Evolutionary conservation across 1,140 invertebrate species (phyloP), one percentile per base, ranked within the genome.

Genomic region (Solen grandis): DNA sequence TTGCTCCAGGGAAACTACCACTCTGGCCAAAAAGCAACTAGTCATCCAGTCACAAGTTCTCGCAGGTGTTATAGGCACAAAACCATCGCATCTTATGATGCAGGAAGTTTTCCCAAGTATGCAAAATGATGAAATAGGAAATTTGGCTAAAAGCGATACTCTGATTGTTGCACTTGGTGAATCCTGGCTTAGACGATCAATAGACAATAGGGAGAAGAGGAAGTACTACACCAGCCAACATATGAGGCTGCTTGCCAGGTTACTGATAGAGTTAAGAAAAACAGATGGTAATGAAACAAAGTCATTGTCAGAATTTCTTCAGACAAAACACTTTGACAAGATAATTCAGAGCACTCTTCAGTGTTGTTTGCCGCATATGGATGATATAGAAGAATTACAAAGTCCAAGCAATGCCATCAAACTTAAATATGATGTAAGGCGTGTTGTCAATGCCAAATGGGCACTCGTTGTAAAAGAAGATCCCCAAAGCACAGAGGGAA

Each of bases 361-460:
- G 52, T 81, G 79, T 74, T 65, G 59, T 29, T 38, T 68, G 0
- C 70, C 79, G 5, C 57, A 68, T 52, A 70, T 60, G 62, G 70
- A 81, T 66, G 70, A 81, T 52, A 25, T 65, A 3, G 79, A 75
- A 35, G 79, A 81, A 19, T 41, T 81, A 36, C 70, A 55, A 13
- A 38, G 70, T n/a, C 79, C 70, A 46, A 75, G 62, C 41, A 81
- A 81, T 81, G 79, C 62, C 19, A 81, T 81, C 22, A 73, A 66
- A 25, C 36, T 81, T 16, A 81, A 74, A 33, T 74, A 81, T 35
- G 63, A 81, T 31, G 33, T 68, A 22, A 25, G 41, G 4, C 52
- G 79, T 27, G 25, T 74, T 14, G 50, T 81, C n/a, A 66, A 52
- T 35, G 35, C 22, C 25, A 72, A 73, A 81, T 81, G 57, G 78